These are phyloP conservation scores for Anastrepha ludens DNA, from an alignment of 1,140 invertebrate genomes.

Conservation along the genomic window DNA sequence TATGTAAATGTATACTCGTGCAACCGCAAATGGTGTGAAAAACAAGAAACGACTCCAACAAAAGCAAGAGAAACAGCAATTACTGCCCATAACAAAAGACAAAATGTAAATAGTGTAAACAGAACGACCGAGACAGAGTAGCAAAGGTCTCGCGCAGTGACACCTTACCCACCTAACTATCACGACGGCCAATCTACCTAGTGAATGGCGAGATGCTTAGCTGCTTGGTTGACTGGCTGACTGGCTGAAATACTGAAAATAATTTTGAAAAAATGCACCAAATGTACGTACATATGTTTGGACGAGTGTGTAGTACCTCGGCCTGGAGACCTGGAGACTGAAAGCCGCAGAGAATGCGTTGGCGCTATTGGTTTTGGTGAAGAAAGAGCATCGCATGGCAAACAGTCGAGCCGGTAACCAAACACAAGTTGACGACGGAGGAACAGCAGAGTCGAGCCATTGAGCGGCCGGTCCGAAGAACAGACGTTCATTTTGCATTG, in stretches of 20 bases:
- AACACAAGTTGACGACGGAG: background rate
- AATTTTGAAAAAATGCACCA: background rate
- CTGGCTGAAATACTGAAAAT: background rate
- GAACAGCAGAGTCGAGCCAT: background rate
- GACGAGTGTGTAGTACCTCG: background rate
- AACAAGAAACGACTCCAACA: slow-evolving; percentile 10
- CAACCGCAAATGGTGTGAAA: slow-evolving; percentile 45
- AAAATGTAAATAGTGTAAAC: slow-evolving; percentile 43
- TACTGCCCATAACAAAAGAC: slow-evolving; percentile 40
- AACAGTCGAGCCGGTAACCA: slow-evolving; percentile 36
- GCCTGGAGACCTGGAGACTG: background rate
- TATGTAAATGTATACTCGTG: background rate
- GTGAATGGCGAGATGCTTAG: background rate
- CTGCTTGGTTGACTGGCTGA: background rate
- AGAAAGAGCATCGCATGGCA: slow-evolving; percentile 33
- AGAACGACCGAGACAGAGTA: background rate
- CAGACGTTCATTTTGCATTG: background rate
- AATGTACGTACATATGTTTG: no score
- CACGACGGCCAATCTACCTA: background rate
- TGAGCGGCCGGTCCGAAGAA: background rate
- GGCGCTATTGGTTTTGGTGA: slow-evolving; percentile 25
- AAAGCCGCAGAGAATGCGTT: slow-evolving; percentile 31
- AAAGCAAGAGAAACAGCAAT: slow-evolving; percentile 12
- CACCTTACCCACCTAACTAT: slow-evolving; percentile 21
- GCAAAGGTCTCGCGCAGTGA: slow-evolving; percentile 11